Percentiles rank a stretch among this genome's conserved stretches.
Evolutionary conservation across 1,140 invertebrate species (phyloP).

Genomic region (Leptinotarsa lineolata): DNA sequence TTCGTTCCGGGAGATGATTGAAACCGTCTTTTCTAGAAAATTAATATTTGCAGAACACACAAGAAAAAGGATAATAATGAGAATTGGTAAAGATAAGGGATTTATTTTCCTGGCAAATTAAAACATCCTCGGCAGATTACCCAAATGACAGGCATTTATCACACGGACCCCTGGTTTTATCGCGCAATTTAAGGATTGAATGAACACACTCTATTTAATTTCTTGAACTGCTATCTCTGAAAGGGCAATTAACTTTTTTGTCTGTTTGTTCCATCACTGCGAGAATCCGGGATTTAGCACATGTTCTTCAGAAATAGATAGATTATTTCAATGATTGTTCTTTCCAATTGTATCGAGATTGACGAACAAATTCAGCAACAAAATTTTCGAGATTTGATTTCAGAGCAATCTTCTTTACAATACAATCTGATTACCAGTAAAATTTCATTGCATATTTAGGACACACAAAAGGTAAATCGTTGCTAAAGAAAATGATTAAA

Average conservation of each 20-base stretch:
- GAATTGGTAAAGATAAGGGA: constrained; percentile 13
- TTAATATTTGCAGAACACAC: background rate
- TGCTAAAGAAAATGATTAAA: too few relatives aligned
- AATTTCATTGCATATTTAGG: too few relatives aligned
- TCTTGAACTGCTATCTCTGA: constrained; percentile 36
- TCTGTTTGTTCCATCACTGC: constrained; percentile 7
- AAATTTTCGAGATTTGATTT: too few relatives aligned
- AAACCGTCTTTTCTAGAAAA: background rate
- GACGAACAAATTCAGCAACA: too few relatives aligned
- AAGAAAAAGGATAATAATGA: constrained; percentile 6
- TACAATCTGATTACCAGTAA: too few relatives aligned
- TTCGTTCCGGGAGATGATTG: background rate
- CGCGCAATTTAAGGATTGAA: constrained; percentile 39
- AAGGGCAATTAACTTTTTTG: constrained; percentile 39
- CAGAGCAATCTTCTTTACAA: too few relatives aligned
- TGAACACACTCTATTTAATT: constrained; percentile 42
- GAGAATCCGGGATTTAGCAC: background rate
- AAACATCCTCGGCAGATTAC: constrained; percentile 42
- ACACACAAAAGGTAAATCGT: too few relatives aligned
- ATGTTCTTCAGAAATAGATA: too few relatives aligned
- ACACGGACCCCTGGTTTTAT: constrained; percentile 38
- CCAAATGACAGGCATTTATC: constrained; percentile 41
- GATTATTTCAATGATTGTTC: too few relatives aligned
- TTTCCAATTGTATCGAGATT: too few relatives aligned
- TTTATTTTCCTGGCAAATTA: constrained; percentile 39